Conservation (phyloP, 2,113 vertebrate species). For the Vireo altiloquus region DNA sequence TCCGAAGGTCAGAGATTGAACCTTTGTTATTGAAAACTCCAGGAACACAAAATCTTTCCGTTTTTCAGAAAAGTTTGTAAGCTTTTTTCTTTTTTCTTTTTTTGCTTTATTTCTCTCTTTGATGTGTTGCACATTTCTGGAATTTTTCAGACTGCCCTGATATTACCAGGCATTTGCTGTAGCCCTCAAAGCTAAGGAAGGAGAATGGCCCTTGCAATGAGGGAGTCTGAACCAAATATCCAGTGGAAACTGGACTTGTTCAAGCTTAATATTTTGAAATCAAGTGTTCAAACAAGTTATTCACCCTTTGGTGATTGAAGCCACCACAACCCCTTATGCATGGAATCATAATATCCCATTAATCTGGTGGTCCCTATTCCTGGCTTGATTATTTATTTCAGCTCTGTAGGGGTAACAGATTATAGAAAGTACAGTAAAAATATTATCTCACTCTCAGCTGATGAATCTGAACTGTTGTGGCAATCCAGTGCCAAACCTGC, state of each 20-base stretch:
- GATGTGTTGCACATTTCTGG: neutral
- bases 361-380: neutral
- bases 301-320: neutral
- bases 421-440: neutral
- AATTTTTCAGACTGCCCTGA: neutral
- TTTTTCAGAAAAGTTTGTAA: neutral
- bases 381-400: neutral
- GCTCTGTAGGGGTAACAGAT: neutral
- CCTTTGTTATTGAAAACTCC: neutral
- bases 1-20: neutral
- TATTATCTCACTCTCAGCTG: neutral
- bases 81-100: neutral
- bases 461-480: neutral
- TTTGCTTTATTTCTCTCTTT: neutral
- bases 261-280: neutral
- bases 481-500: neutral
- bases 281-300: neutral
- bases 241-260: neutral
- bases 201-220: neutral
- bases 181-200: neutral
- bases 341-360: neutral
- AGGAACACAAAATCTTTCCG: neutral
- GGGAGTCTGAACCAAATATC: neutral
- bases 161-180: neutral
- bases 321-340: neutral